These are phyloP conservation scores for Synchiropus splendidus DNA, from an alignment of 2,113 vertebrate species.

Conservation along the genomic window DNA sequence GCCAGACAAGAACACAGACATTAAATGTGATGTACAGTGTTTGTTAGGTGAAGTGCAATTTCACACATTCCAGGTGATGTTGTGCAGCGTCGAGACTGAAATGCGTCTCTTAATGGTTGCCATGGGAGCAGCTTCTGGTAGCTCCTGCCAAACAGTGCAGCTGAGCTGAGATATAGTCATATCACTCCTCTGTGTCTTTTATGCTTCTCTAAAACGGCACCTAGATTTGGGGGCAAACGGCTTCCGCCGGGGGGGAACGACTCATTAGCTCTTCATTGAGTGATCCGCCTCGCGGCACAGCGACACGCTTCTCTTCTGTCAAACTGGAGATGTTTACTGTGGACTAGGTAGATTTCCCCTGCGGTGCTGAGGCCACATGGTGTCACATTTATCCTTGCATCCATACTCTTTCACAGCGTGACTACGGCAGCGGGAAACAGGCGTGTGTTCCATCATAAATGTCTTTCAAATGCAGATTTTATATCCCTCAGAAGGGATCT, in stretches of 20 bases:
- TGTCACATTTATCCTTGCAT: neutral
- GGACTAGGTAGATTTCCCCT: conserved; percentile 34
- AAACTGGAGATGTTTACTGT: conserved; percentile 22
- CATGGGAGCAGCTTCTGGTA: conserved; percentile 55
- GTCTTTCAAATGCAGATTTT: conserved; percentile 35
- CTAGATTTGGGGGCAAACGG: conserved; percentile 22
- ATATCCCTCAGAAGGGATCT: conserved; percentile 24
- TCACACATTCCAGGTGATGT: conserved; percentile 33
- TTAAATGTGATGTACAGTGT: neutral
- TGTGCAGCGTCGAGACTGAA: conserved; percentile 27
- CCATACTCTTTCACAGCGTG: conserved; percentile 22
- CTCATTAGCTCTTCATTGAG: conserved; percentile 16
- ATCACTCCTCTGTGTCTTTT: conserved; percentile 26
- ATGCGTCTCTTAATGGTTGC: conserved; percentile 53
- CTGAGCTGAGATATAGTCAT: conserved; percentile 49
- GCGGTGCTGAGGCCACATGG: conserved; percentile 3
- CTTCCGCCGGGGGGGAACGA: conserved; percentile 15
- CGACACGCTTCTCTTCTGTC: too few species aligned
- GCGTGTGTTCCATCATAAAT: conserved; percentile 5
- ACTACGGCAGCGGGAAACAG: conserved; percentile 25
- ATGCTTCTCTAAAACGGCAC: conserved; percentile 14
- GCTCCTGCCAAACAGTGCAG: conserved; percentile 49
- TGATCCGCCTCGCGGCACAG: neutral
- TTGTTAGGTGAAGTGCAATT: conserved; percentile 9
- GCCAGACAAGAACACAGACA: neutral